A percentile compares a stretch with the other conserved stretches of the same genome.
Evolutionary conservation across 1,140 invertebrate species (phyloP).

Genomic region (Drosophila malerkotliana): DNA sequence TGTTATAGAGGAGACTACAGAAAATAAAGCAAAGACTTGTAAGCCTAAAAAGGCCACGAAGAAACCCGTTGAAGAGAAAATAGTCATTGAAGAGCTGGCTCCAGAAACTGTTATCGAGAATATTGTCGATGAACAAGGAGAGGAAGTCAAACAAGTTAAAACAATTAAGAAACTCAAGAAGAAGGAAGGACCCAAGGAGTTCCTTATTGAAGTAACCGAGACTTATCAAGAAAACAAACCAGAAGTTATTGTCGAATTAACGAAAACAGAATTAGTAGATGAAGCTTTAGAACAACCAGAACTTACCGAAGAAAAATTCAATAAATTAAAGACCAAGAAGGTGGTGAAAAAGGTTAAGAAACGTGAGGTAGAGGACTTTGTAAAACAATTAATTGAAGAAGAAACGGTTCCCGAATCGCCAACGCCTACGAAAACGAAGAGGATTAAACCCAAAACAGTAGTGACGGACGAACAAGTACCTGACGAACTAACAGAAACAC

Average conservation of each 20-base stretch:
- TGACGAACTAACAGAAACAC: conserved; percentile 60
- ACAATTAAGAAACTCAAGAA: conserved; percentile 80
- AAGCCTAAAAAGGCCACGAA: conserved; percentile 61
- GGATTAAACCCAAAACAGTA: conserved; percentile 31
- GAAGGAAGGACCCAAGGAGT: conserved; percentile 71
- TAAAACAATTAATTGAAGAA: conserved; percentile 65
- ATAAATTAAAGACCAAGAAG: neutral
- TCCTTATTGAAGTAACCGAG: conserved; percentile 71
- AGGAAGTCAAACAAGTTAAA: conserved; percentile 74
- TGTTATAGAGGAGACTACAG: conserved; percentile 67
- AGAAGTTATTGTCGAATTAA: conserved; percentile 66
- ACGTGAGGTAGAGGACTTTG: conserved; percentile 67
- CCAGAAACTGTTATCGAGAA: conserved; percentile 73
- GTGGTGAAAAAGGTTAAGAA: conserved; percentile 59
- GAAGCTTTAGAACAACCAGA: neutral
- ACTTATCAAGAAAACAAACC: conserved; percentile 82
- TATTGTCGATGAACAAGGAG: conserved; percentile 82
- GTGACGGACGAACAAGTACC: conserved; percentile 31
- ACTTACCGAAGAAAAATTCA: neutral
- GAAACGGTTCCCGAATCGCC: conserved; percentile 48
- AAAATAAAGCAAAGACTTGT: conserved; percentile 74
- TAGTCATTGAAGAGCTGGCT: conserved; percentile 77
- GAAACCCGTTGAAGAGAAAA: conserved; percentile 60
- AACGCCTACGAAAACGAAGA: conserved; percentile 52
- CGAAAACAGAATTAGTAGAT: conserved; percentile 66